Conservation (phyloP, 2,113 vertebrate species). For the Callaeas wilsoni region DNA sequence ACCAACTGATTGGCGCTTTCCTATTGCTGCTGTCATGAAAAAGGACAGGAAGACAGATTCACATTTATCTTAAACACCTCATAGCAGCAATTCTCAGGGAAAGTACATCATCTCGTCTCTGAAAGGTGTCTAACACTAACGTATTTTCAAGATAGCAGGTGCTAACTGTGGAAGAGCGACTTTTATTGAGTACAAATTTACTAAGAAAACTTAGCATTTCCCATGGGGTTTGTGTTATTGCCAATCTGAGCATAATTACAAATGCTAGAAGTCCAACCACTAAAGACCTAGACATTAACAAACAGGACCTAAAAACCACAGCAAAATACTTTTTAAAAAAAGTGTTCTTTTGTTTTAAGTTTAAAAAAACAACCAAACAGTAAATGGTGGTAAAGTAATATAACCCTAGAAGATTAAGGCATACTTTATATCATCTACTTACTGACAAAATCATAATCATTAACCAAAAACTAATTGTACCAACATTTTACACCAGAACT, state of each 20-base stretch:
- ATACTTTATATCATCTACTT: not conserved
- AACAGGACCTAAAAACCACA: not conserved
- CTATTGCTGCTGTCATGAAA: slow-evolving; percentile 36
- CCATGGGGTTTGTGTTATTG: not conserved
- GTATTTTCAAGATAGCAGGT: not conserved
- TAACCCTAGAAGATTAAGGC: not conserved
- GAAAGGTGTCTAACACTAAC: not conserved
- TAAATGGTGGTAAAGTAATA: not conserved
- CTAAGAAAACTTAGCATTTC: not conserved
- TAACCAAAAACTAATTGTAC: not conserved
- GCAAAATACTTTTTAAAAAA: not conserved
- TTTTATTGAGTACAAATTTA: not conserved
- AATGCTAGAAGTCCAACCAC: not conserved
- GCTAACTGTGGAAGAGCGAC: not conserved
- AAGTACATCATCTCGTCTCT: not conserved
- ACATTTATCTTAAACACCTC: slow-evolving; percentile 46
- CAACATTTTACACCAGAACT: not conserved
- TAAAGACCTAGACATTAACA: not conserved
- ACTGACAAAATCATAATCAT: not conserved
- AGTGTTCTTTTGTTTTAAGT: not conserved
- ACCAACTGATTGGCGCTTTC: slow-evolving; percentile 38
- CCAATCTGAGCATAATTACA: not conserved
- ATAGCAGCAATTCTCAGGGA: not conserved
- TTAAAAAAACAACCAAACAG: not conserved
- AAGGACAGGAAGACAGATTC: slow-evolving; percentile 50